Conservation (phyloP, 64 coral and sea anemone species). For the Acropora yongei region DNA sequence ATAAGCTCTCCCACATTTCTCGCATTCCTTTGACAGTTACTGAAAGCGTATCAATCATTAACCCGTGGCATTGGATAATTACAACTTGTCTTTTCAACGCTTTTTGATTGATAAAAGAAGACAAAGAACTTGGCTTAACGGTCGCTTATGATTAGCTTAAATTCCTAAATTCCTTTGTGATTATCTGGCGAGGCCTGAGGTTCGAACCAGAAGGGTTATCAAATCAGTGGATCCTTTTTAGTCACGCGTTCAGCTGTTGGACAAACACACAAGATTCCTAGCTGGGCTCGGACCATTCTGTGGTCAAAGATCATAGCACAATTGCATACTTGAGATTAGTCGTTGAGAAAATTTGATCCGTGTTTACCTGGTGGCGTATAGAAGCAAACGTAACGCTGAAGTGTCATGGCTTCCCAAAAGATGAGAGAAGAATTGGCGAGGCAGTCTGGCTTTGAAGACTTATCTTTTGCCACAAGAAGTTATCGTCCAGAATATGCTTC, state of each 20-base stretch:
- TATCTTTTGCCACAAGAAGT: slow-evolving; percentile 88
- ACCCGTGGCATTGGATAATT: slow-evolving; percentile 16
- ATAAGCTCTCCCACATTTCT: background rate
- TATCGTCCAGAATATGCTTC: slow-evolving; percentile 93
- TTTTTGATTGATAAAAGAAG: slow-evolving; percentile 6
- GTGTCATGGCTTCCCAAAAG: slow-evolving; percentile 29
- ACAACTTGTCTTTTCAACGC: slow-evolving; percentile 15
- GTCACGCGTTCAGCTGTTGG: slow-evolving; percentile 15
- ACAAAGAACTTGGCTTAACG: background rate
- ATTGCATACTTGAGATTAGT: background rate
- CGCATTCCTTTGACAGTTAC: background rate
- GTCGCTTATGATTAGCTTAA: background rate
- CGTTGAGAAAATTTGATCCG: slow-evolving; percentile 17
- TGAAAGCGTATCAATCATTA: background rate
- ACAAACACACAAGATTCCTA: background rate
- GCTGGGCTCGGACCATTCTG: background rate
- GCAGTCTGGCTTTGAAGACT: slow-evolving; percentile 75
- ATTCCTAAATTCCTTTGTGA: slow-evolving; percentile 30
- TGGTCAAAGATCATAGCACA: background rate
- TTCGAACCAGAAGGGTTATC: too few species aligned
- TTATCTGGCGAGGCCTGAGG: background rate
- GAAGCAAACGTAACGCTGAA: background rate
- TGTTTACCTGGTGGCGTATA: slow-evolving; percentile 5
- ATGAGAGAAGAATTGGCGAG: slow-evolving; percentile 27
- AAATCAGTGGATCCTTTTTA: background rate